A percentile compares a stretch with the other conserved stretches of the same genome.
Evolutionary conservation across 1,140 invertebrate species (phyloP).

Genomic region (Lethrus apterus): DNA sequence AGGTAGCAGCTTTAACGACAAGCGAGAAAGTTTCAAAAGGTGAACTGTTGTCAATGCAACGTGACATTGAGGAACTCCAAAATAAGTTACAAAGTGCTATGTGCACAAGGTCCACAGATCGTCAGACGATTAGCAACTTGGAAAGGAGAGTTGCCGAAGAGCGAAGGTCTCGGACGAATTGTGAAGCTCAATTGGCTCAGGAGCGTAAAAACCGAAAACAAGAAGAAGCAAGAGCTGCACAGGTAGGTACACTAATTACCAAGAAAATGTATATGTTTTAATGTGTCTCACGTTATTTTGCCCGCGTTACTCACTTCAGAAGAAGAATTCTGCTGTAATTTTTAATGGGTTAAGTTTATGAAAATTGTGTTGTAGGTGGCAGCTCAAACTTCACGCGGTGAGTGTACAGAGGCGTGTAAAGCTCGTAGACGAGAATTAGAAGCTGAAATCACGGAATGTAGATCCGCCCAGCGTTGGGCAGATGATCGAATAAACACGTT

Average conservation of each 20-base stretch:
- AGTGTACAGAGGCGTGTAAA: constrained; percentile 74
- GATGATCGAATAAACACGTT: constrained; percentile 52
- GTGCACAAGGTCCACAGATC: constrained; percentile 66
- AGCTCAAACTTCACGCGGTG: constrained; percentile 44
- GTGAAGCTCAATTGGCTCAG: constrained; percentile 69
- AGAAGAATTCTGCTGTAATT: neutral
- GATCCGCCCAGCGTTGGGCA: constrained; percentile 63
- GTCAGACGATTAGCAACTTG: constrained; percentile 62
- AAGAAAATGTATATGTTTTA: too few relatives aligned
- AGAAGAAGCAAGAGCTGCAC: constrained; percentile 58
- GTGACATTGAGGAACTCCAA: constrained; percentile 76
- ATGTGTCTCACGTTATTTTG: too few relatives aligned
- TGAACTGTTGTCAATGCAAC: constrained; percentile 68
- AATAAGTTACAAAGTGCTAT: constrained; percentile 50
- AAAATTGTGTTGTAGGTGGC: constrained; percentile 23
- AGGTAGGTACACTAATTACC: constrained; percentile 44
- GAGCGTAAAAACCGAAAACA: constrained; percentile 66
- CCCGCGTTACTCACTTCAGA: too few relatives aligned
- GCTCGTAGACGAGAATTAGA: constrained; percentile 68
- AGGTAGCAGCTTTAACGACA: constrained; percentile 44
- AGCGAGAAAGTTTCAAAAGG: constrained; percentile 66
- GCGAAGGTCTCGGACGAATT: constrained; percentile 60
- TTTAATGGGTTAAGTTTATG: neutral
- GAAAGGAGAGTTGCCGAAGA: constrained; percentile 83
- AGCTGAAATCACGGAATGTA: constrained; percentile 65